phyloP scores from a whole-genome alignment of 2,888 invertebrate species.

The Cosmorhoe ocellata region DNA sequence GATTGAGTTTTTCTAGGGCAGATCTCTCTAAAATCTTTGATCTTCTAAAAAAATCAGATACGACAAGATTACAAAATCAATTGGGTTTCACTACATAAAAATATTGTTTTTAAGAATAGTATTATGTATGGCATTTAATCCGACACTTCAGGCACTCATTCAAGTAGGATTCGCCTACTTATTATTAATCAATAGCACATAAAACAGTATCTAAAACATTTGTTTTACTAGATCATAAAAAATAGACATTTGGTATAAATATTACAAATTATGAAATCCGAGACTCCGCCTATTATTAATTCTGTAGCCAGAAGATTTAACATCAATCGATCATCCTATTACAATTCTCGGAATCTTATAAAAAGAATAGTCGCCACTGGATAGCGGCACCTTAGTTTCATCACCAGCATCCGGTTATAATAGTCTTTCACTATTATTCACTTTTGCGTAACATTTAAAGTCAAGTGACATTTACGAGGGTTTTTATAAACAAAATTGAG shows the following conservation, averaged over 20 bases:
- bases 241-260: neutral
- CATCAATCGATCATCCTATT: conserved; percentile 19
- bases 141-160: no score
- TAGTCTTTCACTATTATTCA: conserved; percentile 23
- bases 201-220: neutral
- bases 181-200: no score
- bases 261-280: neutral
- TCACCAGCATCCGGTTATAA: conserved; percentile 27
- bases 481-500: conserved; percentile 20
- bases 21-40: conserved; percentile 19
- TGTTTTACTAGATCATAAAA: neutral
- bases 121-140: neutral
- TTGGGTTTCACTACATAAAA: conserved; percentile 6
- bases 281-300: neutral
- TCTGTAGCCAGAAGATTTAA: conserved; percentile 5
- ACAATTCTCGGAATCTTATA: conserved; percentile 14
- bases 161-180: no score
- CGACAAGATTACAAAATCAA: conserved; percentile 8
- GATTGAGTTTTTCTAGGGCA: conserved; percentile 29
- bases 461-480: conserved; percentile 29
- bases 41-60: conserved; percentile 11
- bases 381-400: conserved; percentile 12
- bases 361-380: conserved; percentile 7
- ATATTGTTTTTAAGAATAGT: no score
- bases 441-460: conserved; percentile 24